Evolutionary conservation across 2,113 vertebrate genomes (phyloP).

Genomic region (Pionites leucogaster): DNA sequence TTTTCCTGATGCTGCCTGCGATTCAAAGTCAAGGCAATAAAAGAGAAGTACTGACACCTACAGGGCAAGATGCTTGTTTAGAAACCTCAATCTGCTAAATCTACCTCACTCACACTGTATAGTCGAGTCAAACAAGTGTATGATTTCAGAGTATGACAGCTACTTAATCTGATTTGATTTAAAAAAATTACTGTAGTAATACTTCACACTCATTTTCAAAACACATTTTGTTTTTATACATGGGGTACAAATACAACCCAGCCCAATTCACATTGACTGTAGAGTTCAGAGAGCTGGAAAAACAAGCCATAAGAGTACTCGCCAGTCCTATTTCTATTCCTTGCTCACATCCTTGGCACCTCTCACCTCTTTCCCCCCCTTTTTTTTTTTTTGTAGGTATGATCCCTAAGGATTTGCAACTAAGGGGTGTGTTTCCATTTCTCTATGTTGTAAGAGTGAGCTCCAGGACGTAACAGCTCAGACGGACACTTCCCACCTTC

Average conservation of each 20-base stretch:
- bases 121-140: not conserved
- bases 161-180: not conserved
- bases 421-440: not conserved
- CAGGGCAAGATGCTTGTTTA: not conserved
- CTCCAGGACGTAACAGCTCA: not conserved
- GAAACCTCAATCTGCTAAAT: not conserved
- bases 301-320: not conserved
- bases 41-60: slow-evolving; percentile 27
- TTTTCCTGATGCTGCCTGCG: not conserved
- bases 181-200: not conserved
- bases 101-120: too few species aligned
- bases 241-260: not conserved
- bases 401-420: not conserved
- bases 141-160: not conserved
- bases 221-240: not conserved
- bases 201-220: not conserved
- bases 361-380: not conserved
- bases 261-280: not conserved
- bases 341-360: not conserved
- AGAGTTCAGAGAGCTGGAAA: not conserved
- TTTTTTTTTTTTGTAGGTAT: not conserved
- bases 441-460: not conserved
- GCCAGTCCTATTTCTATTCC: not conserved
- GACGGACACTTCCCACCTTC: not conserved
- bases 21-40: not conserved